phyloP scores from a whole-genome alignment of 2,113 vertebrate species.

The Lophochroa leadbeateri region DNA sequence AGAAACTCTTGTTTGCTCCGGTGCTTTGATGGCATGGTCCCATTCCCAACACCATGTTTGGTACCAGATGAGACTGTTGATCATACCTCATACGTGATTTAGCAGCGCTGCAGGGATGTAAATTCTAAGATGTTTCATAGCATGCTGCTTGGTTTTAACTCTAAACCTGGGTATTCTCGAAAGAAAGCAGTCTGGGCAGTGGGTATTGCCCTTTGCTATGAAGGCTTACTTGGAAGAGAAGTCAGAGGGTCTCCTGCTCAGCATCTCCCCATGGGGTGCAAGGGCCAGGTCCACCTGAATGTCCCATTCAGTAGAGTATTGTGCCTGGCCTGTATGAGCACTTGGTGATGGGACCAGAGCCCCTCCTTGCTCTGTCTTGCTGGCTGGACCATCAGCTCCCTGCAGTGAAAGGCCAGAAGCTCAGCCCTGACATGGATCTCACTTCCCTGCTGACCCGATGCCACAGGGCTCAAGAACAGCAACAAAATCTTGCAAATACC shows the following conservation, averaged over 20 bases:
- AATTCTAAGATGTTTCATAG: accelerated
- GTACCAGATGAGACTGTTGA: background rate
- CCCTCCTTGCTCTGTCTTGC: accelerated
- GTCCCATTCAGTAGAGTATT: background rate
- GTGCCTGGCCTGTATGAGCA: background rate
- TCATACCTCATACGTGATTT: background rate
- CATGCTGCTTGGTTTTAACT: background rate
- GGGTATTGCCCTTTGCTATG: background rate
- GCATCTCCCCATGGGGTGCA: background rate
- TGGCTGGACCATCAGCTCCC: background rate
- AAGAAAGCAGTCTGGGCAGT: background rate
- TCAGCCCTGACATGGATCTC: background rate
- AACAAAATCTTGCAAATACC: background rate
- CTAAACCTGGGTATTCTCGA: accelerated
- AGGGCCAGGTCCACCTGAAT: background rate
- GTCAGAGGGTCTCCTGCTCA: background rate
- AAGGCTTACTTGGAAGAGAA: background rate
- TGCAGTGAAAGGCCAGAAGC: background rate
- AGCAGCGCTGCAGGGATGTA: background rate
- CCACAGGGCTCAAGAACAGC: background rate
- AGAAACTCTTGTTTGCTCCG: background rate
- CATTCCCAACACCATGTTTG: accelerated
- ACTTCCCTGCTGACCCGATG: accelerated
- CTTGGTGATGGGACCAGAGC: background rate
- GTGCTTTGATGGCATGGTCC: background rate